Percentiles rank a stretch among this genome's conserved stretches.
Evolutionary conservation across 1,140 invertebrate species (phyloP).

Genomic region (Cephus cinctus): DNA sequence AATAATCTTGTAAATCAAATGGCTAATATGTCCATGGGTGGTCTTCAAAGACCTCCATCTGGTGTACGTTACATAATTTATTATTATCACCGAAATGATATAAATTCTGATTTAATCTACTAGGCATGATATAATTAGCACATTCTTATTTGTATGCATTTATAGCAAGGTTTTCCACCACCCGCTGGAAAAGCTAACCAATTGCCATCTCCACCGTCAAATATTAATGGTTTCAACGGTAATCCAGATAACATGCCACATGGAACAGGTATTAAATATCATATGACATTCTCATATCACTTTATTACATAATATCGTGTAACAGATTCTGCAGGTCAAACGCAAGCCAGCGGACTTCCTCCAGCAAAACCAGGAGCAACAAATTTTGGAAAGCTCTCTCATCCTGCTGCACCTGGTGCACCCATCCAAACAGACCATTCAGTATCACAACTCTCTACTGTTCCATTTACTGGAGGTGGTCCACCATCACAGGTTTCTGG

Average conservation of each 20-base stretch:
- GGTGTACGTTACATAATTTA: conserved; percentile 17
- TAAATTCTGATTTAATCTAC: too few species aligned
- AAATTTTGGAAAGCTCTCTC: conserved; percentile 13
- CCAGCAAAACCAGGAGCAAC: conserved; percentile 24
- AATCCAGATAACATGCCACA: conserved; percentile 20
- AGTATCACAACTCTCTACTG: conserved; percentile 20
- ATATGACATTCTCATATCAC: neutral
- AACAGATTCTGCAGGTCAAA: conserved; percentile 33
- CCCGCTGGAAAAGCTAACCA: conserved; percentile 6
- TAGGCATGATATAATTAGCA: neutral
- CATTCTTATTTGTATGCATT: neutral
- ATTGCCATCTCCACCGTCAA: conserved; percentile 13
- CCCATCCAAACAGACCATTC: conserved; percentile 21
- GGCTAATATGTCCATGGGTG: conserved; percentile 29
- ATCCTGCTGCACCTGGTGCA: conserved; percentile 1
- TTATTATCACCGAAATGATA: conserved; percentile 2
- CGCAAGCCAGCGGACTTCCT: conserved; percentile 27
- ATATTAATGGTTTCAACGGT: conserved; percentile 32
- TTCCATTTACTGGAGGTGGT: conserved; percentile 23
- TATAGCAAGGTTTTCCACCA: conserved; percentile 11
- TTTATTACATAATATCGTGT: conserved; percentile 3
- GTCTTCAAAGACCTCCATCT: conserved; percentile 25
- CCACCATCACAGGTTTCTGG: too few species aligned
- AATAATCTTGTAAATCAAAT: conserved; percentile 36
- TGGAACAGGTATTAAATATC: conserved; percentile 20